Evolutionary conservation across 2,888 invertebrate genomes (phyloP).

Genomic region (Chalcis sispes): DNA sequence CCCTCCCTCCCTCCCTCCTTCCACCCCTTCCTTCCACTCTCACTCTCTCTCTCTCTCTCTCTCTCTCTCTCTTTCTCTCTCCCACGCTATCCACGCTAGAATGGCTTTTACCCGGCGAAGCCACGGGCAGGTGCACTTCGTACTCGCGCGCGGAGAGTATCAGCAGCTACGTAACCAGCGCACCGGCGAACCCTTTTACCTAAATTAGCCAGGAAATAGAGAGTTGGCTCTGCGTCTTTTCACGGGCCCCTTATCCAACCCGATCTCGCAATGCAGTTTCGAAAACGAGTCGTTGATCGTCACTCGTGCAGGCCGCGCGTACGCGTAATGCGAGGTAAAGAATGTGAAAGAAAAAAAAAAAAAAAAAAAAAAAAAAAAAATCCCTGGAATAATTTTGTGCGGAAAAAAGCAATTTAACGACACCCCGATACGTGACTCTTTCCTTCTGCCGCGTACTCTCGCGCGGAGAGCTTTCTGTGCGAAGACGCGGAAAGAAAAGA

Average conservation of each 20-base stretch:
- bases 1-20: too few species aligned
- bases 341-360: not conserved
- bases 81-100: constrained; percentile 8
- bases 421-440: constrained; percentile 56
- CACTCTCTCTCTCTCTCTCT: not conserved
- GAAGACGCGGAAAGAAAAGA: not conserved
- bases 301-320: too few species aligned
- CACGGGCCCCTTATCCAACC: not conserved
- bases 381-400: constrained; percentile 14
- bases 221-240: not conserved
- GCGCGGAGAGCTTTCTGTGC: not conserved
- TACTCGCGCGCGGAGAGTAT: too few species aligned
- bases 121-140: constrained; percentile 46
- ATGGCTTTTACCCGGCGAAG: constrained; percentile 25
- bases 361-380: too few species aligned
- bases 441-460: not conserved
- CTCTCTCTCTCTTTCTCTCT: too few species aligned
- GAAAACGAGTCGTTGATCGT: too few species aligned
- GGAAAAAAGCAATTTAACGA: constrained; percentile 52
- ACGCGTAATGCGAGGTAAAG: too few species aligned
- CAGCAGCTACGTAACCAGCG: not conserved
- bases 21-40: not conserved
- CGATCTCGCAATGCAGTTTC: too few species aligned
- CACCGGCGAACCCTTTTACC: constrained; percentile 58
- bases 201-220: constrained; percentile 57